Evolutionary conservation across 2,888 invertebrate species (phyloP).

Genomic region (Sphecodes monilicornis): DNA sequence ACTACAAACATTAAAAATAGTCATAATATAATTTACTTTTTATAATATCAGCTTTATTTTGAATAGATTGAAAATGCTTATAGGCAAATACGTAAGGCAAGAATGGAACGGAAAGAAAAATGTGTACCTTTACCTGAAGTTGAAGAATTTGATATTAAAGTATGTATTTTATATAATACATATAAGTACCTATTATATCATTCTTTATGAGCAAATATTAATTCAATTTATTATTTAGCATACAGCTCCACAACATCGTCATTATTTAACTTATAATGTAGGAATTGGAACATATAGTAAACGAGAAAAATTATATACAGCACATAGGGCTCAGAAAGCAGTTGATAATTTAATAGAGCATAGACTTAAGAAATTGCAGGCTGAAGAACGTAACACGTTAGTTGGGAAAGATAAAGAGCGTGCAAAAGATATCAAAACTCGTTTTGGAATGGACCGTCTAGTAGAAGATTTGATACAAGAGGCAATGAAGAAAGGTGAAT

Average conservation of each 20-base stretch:
- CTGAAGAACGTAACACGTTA: slow-evolving; percentile 83
- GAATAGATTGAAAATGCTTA: slow-evolving; percentile 90
- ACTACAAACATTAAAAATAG: not conserved
- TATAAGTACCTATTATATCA: not conserved
- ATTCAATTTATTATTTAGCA: slow-evolving; percentile 85
- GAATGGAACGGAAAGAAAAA: slow-evolving; percentile 79
- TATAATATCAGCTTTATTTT: slow-evolving; percentile 1
- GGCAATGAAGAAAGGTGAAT: slow-evolving; percentile 95
- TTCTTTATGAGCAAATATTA: not conserved
- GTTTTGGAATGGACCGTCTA: slow-evolving; percentile 92
- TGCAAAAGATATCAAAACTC: slow-evolving; percentile 79
- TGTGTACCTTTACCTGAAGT: slow-evolving; percentile 85
- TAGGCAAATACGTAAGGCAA: slow-evolving; percentile 82
- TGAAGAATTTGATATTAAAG: slow-evolving; percentile 88
- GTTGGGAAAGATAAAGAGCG: slow-evolving; percentile 75
- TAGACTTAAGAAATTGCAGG: slow-evolving; percentile 86
- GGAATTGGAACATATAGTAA: slow-evolving; percentile 92
- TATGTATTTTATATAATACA: slow-evolving; percentile 73
- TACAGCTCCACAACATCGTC: slow-evolving; percentile 95
- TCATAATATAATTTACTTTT: not conserved
- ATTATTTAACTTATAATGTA: slow-evolving; percentile 91
- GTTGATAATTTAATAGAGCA: slow-evolving; percentile 89
- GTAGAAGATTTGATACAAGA: slow-evolving; percentile 97
- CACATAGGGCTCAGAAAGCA: slow-evolving; percentile 89
- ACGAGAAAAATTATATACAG: slow-evolving; percentile 91